Evolutionary conservation across 2,113 vertebrate genomes (phyloP), one percentile per base, ranked within the genome.

Genomic region (Nerophis lumbriciformis): DNA sequence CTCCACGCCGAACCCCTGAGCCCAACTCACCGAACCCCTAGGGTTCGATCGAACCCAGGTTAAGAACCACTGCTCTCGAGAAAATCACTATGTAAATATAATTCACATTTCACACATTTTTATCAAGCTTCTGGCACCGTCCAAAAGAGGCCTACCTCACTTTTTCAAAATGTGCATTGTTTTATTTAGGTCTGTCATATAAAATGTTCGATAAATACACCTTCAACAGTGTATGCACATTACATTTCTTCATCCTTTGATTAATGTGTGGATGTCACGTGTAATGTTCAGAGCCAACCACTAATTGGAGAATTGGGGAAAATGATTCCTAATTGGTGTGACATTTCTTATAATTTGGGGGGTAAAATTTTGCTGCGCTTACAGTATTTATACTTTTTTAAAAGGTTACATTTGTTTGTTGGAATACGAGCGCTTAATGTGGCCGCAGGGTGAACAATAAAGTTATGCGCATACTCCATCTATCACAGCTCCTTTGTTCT

Each of bases 201-300:
- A 1, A 37, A 37, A 13, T 37, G 13, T 37, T 12, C 6, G 4
- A 13, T 36, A 1, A 5, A 35, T 37, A 14, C 6, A 53, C 6
- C 13, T 6, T 53, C 16, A 21, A 8, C 11, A 7, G 19, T 19
- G 35, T 13, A 35, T 12, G 21, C 42, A 44, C 10, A 10, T 11
- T 44, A 12, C 42, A 7, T 12, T 19, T 55, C 14, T 10, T 57
- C 38, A 56, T 56, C 16, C 28, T 47, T 57, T 19, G 0, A 37
- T 44, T 44, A 44, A 44, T 19, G 38, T 37, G 39, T 52, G 45
- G 7, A 38, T 64, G 55, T 38, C 38, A 12, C 6, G 37, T 42
- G 15, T 16, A 63, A 14, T 52, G 64, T 59, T 59, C 42, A 60
- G 19, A 65, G 63, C 44, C 36, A 49, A 59, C 21, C 13, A 35